Evolutionary conservation across 2,888 invertebrate genomes (phyloP).

Genomic region (Acronicta aceris): DNA sequence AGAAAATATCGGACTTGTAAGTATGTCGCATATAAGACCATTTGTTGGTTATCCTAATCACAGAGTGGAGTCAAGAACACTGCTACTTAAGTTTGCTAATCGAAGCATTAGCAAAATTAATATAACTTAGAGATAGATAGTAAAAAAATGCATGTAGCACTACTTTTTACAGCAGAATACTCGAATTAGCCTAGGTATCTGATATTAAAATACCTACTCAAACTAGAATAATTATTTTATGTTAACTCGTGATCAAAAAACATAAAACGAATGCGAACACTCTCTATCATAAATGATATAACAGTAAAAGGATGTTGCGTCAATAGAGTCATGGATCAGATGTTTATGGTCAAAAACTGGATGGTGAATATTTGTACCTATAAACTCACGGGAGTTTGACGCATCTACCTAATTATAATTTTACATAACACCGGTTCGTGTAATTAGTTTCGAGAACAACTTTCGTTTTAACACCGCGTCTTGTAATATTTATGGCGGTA

Average conservation of each 20-base stretch:
- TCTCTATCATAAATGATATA: conserved; percentile 23
- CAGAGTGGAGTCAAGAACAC: too few relatives aligned
- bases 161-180: too few relatives aligned
- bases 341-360: conserved; percentile 54
- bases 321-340: conserved; percentile 18
- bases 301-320: conserved; percentile 34
- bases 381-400: conserved; percentile 53
- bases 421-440: conserved; percentile 71
- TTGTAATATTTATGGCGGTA: conserved; percentile 46
- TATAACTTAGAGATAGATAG: too few relatives aligned
- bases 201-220: too few relatives aligned
- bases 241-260: conserved; percentile 3
- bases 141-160: too few relatives aligned
- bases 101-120: too few relatives aligned
- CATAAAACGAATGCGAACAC: conserved; percentile 13
- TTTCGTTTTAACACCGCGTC: conserved; percentile 69
- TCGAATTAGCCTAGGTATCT: too few relatives aligned
- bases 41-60: too few relatives aligned
- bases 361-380: conserved; percentile 47
- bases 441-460: conserved; percentile 73
- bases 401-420: conserved; percentile 69
- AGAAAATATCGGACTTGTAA: too few relatives aligned
- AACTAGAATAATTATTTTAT: too few relatives aligned
- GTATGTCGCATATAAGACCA: too few relatives aligned
- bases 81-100: too few relatives aligned